Percentiles rank a stretch among this genome's conserved stretches.
These are phyloP conservation scores for Zosterops japonicus DNA, from an alignment of 2,113 vertebrate species.

Conservation along the genomic window DNA sequence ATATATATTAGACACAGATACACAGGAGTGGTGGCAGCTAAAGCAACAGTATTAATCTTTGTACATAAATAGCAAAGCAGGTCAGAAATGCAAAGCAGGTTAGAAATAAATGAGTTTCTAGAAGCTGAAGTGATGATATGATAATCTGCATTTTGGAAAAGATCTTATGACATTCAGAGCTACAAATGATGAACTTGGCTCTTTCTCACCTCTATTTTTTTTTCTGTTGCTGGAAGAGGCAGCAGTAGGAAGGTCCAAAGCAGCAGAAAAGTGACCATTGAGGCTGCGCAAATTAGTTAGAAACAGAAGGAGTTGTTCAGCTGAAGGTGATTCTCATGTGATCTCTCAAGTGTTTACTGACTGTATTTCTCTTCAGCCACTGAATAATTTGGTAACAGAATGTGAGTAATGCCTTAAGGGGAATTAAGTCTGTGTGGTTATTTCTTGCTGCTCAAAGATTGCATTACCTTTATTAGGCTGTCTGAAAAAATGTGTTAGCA, in stretches of 20 bases:
- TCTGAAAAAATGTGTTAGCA: background rate
- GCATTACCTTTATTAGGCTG: background rate
- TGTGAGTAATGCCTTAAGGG: conserved; percentile 4
- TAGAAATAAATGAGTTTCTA: conserved; percentile 44
- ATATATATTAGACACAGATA: background rate
- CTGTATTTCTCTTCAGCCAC: background rate
- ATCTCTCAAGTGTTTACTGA: background rate
- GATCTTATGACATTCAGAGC: conserved; percentile 3
- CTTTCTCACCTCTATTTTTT: background rate
- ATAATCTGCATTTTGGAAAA: conserved; percentile 43
- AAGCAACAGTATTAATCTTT: background rate
- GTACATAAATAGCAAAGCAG: conserved; percentile 13
- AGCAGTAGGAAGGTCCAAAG: background rate
- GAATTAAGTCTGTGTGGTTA: background rate
- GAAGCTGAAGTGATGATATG: conserved; percentile 34
- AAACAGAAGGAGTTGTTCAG: background rate
- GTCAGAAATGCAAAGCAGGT: conserved; percentile 47
- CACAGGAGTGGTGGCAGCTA: background rate
- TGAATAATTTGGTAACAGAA: background rate
- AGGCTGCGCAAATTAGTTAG: background rate
- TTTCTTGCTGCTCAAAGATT: conserved; percentile 13
- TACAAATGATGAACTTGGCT: background rate
- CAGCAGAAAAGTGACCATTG: background rate
- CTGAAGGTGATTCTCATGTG: background rate
- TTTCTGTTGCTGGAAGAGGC: background rate